Evolutionary conservation across 1,140 invertebrate genomes (phyloP).

Genomic region (Cotesia vestalis): DNA sequence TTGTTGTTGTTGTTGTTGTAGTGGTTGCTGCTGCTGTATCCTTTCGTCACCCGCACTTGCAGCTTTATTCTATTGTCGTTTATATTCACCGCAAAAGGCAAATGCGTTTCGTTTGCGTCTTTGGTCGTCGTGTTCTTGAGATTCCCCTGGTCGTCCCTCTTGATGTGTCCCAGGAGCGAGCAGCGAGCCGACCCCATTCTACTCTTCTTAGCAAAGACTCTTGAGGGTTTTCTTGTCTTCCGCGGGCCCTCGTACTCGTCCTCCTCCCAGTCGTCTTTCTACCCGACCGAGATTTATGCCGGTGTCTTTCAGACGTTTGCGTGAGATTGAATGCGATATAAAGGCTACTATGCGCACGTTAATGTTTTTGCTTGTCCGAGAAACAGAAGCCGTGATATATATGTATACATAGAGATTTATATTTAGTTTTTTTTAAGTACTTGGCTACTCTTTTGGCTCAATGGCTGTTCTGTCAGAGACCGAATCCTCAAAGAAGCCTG

Average conservation of each 20-base stretch:
- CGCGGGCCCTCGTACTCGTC: not conserved
- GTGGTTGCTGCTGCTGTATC: slow-evolving; percentile 6
- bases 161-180: too few relatives aligned
- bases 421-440: slow-evolving; percentile 4
- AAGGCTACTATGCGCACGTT: slow-evolving; percentile 27
- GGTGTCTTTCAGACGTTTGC: slow-evolving; percentile 63
- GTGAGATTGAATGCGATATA: slow-evolving; percentile 62
- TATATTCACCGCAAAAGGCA: slow-evolving; percentile 20
- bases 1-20: slow-evolving; percentile 6
- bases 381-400: slow-evolving; percentile 20
- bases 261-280: not conserved
- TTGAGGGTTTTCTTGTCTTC: slow-evolving; percentile 31
- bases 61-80: slow-evolving; percentile 17
- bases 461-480: too few relatives aligned
- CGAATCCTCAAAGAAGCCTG: too few relatives aligned
- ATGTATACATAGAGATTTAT: not conserved
- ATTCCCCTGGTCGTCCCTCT: not conserved
- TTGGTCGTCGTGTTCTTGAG: slow-evolving; percentile 1
- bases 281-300: slow-evolving; percentile 58
- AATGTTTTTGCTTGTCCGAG: not conserved
- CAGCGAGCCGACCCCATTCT: too few relatives aligned
- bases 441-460: too few relatives aligned
- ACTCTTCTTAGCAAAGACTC: not conserved
- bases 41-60: slow-evolving; percentile 24
- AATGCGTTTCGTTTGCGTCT: slow-evolving; percentile 30